Evolutionary conservation across 2,113 vertebrate species (phyloP), one percentile per base, ranked within the genome.

Genomic region (Alexandromys fortis): DNA sequence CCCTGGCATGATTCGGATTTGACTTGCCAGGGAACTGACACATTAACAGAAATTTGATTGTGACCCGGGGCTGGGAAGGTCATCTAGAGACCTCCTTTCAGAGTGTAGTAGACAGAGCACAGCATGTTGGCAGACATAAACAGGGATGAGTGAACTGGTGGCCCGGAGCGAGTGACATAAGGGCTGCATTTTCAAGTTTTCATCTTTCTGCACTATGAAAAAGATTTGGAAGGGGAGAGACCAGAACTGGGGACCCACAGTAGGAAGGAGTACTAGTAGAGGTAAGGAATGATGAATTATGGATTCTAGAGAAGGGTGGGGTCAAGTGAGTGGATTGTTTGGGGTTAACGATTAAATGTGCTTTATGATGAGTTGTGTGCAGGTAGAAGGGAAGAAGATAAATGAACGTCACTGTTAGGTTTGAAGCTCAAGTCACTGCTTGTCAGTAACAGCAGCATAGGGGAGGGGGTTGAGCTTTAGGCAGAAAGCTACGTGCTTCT

Each of bases 21-120:
- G 77, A 79, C 73, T 93, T 58, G 70, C n/a, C 26, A 63, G 92
- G 58, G 75, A 85, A 26, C 9, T 88, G 92, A 92, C 55, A 73
- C 68, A 30, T 19, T 9, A 58, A 52, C 4, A 33, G n/a, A 78
- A 70, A 38, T 47, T 28, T 55, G 73, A 38, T 12, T 45, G 28
- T 86, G 42, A 28, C 9, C 42, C 3, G 1, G 30, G 19, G 16
- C 28, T 68, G 28, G 63, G 63, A 68, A 47, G 58, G 14, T 45
- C 52, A 10, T 42, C 2, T 26, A 63, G 81, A 28, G 13, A 30
- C n/a, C 16, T 13, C 61, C 24, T 42, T 28, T 17, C 55, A 42
- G 24, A 63, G n/a, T 42, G 8, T 63, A 17, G 13, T 58, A 75
- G 58, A 30, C 33, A 28, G 58, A 90, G 3, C 13, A 9, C 17